Evolutionary conservation across 2,797 vertebrate species (phyloP).

Genomic region (Eidolon dupreanum): DNA sequence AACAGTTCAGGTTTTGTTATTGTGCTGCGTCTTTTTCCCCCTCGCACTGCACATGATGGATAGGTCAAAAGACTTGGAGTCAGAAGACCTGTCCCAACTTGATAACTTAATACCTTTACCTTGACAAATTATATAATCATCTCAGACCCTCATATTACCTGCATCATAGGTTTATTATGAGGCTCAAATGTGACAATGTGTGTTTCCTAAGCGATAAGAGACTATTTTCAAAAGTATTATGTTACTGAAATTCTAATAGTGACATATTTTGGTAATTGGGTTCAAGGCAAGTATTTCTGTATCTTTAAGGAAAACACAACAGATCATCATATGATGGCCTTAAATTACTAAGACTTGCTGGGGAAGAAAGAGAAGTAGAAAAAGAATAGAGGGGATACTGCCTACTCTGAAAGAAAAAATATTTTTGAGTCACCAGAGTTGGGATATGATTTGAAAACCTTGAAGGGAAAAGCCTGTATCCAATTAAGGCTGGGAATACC

Average conservation of each 20-base stretch:
- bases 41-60: not conserved
- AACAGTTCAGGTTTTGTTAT: not conserved
- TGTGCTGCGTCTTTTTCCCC: not conserved
- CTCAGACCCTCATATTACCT: not conserved
- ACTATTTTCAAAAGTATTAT: not conserved
- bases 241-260: conserved; percentile 25
- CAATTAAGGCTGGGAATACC: not conserved
- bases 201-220: not conserved
- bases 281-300: conserved; percentile 25
- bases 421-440: not conserved
- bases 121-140: not conserved
- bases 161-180: not conserved
- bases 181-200: not conserved
- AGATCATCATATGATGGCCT: not conserved
- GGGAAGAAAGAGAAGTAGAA: not conserved
- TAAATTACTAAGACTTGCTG: not conserved
- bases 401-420: not conserved
- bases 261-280: not conserved
- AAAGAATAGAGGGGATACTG: not conserved
- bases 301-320: not conserved
- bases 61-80: not conserved
- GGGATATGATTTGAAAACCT: not conserved
- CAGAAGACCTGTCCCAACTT: not conserved
- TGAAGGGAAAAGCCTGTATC: not conserved
- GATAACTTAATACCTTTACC: conserved; percentile 30